Conservation (phyloP, 2,888 invertebrate species). For the Lasioglossum villosulum region DNA sequence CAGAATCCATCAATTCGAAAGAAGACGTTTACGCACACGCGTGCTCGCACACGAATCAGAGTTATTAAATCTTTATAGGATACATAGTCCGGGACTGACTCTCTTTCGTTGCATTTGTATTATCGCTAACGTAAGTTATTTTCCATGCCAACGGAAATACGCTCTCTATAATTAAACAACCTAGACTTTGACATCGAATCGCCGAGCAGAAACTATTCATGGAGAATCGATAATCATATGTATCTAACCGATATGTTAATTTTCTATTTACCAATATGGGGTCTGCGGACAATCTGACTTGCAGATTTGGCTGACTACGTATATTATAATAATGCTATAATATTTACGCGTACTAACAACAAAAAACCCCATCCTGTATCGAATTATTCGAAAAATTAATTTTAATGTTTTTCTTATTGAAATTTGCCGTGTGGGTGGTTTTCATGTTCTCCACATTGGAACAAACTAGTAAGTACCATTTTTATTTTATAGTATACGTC, state of each 20-base stretch:
- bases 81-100: background rate
- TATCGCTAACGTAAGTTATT: slow-evolving; percentile 13
- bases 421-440: no score
- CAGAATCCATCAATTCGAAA: background rate
- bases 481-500: no score
- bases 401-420: no score
- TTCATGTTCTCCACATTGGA: no score
- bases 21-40: background rate
- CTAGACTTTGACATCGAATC: slow-evolving; percentile 33
- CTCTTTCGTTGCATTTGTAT: slow-evolving; percentile 26
- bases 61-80: background rate
- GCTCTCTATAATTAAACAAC: slow-evolving; percentile 41
- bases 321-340: background rate
- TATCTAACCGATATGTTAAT: background rate
- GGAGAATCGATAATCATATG: slow-evolving; percentile 22
- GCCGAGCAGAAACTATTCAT: slow-evolving; percentile 31
- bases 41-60: background rate
- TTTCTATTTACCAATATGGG: no score
- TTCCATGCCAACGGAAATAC: slow-evolving; percentile 38
- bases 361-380: background rate
- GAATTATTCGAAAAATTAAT: background rate
- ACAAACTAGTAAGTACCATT: no score
- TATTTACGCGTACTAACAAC: background rate
- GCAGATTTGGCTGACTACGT: background rate
- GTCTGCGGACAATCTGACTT: background rate